Evolutionary conservation across 2,888 invertebrate genomes (phyloP).

Genomic region (Caenorhabditis zanzibari): DNA sequence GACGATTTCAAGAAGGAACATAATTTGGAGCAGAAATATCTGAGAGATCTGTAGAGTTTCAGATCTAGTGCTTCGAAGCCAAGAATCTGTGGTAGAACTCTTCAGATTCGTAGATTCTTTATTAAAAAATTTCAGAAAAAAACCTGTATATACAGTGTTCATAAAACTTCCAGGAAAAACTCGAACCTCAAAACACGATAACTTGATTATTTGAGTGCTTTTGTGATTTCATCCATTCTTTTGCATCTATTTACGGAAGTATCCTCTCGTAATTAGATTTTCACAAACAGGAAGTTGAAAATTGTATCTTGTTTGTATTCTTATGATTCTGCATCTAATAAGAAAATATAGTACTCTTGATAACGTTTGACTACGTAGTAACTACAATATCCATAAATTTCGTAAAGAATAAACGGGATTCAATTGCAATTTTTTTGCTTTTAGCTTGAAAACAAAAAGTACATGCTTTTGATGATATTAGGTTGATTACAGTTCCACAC

Average conservation of each 20-base stretch:
- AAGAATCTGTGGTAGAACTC: neutral
- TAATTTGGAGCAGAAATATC: constrained; percentile 13
- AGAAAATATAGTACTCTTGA: neutral
- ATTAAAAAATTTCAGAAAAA: too few species aligned
- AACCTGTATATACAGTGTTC: too few species aligned
- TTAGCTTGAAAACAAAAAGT: neutral
- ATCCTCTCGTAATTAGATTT: neutral
- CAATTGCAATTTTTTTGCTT: neutral
- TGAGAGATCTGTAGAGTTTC: neutral
- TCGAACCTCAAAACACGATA: too few species aligned
- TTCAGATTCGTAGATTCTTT: too few species aligned
- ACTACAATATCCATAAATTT: constrained; percentile 9
- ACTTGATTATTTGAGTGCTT: too few species aligned
- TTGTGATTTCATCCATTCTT: too few species aligned
- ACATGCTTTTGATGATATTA: neutral
- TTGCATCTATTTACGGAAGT: too few species aligned
- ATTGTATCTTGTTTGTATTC: neutral
- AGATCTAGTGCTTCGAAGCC: neutral
- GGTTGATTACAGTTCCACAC: constrained; percentile 4
- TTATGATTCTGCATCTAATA: constrained; percentile 1
- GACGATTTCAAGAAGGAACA: neutral
- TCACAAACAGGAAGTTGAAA: neutral
- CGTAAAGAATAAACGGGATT: too few species aligned
- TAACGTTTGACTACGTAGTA: neutral
- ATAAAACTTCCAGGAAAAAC: too few species aligned